phyloP scores from a whole-genome alignment of 2,888 invertebrate genomes.

The Portevinia maculata region DNA sequence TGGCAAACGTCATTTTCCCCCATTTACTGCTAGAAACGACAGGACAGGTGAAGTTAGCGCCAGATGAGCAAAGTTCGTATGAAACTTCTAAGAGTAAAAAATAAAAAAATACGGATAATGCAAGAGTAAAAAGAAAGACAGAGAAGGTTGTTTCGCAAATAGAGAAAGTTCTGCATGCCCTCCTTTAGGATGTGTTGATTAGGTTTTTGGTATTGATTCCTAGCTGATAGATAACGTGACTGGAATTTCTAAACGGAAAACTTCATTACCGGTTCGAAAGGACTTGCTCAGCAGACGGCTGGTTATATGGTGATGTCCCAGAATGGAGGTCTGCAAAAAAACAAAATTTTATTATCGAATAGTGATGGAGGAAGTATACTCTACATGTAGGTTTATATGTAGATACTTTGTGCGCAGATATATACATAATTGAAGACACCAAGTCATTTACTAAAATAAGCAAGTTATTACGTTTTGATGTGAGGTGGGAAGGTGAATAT shows the following conservation, averaged over 20 bases:
- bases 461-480: conserved; percentile 45
- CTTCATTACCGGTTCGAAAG: conserved; percentile 59
- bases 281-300: conserved; percentile 61
- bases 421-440: conserved; percentile 62
- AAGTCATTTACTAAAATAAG: conserved; percentile 70
- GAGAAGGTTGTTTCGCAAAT: conserved; percentile 68
- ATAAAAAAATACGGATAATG: conserved; percentile 10
- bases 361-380: conserved; percentile 43
- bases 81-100: conserved; percentile 17
- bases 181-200: conserved; percentile 77
- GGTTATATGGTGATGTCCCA: conserved; percentile 51
- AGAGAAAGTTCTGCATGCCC: conserved; percentile 71
- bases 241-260: conserved; percentile 74
- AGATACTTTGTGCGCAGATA: conserved; percentile 4
- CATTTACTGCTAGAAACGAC: too few relatives aligned
- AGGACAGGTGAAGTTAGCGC: conserved; percentile 57
- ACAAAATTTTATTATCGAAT: conserved; percentile 68
- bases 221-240: conserved; percentile 79
- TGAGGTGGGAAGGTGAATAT: background rate
- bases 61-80: conserved; percentile 52
- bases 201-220: conserved; percentile 80
- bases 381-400: conserved; percentile 15
- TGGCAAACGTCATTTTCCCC: conserved; percentile 44
- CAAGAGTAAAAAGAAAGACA: conserved; percentile 29
- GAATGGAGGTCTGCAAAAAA: conserved; percentile 50